phyloP scores from a whole-genome alignment of 1,140 invertebrate genomes.

The Ceratoteleas bidentatus region DNA sequence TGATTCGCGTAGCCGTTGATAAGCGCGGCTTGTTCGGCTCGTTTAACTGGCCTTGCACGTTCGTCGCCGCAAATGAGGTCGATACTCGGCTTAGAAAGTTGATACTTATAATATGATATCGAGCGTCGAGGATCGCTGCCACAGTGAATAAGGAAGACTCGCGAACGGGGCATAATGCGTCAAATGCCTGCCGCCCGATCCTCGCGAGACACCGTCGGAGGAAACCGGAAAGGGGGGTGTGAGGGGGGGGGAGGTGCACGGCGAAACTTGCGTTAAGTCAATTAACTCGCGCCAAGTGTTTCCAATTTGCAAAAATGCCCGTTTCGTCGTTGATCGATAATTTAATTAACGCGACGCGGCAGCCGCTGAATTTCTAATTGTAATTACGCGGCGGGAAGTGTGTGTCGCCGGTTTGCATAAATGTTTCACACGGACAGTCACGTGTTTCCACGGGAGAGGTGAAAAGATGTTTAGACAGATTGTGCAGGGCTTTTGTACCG shows the following conservation, averaged over 20 bases:
- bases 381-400: background rate
- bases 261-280: conserved; percentile 18
- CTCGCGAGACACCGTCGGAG: conserved; percentile 11
- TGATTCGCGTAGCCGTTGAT: conserved; percentile 49
- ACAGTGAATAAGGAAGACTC: conserved; percentile 56
- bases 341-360: background rate
- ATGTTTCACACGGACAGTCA: no score
- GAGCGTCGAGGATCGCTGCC: conserved; percentile 33
- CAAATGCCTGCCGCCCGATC: conserved; percentile 32
- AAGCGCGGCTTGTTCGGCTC: conserved; percentile 41
- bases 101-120: conserved; percentile 61
- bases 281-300: conserved; percentile 27
- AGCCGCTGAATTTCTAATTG: background rate
- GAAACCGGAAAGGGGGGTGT: conserved; percentile 18
- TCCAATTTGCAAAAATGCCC: background rate
- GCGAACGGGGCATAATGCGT: conserved; percentile 43
- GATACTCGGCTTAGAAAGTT: conserved; percentile 63
- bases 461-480: no score
- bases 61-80: conserved; percentile 54
- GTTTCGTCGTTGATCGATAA: background rate
- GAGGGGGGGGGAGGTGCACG: background rate
- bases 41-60: conserved; percentile 52
- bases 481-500: no score
- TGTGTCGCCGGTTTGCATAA: no score
- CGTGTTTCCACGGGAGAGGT: no score